These are phyloP conservation scores for Helleia helle DNA, from an alignment of 2,888 invertebrate species.

Conservation along the genomic window DNA sequence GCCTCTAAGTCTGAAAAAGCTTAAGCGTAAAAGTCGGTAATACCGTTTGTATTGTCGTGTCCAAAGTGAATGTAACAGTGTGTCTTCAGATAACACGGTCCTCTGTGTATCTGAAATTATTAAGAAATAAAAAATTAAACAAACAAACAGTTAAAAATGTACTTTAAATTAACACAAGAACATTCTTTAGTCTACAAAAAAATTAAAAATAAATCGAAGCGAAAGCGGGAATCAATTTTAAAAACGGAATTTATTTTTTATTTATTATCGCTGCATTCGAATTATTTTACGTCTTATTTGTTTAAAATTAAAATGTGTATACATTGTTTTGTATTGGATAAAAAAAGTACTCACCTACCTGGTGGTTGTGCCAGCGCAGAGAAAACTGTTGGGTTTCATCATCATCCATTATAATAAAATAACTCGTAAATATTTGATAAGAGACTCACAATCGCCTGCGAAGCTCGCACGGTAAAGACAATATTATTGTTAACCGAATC, in stretches of 20 bases:
- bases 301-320: slow-evolving; percentile 29
- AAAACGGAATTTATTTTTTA: not conserved
- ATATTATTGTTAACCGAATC: slow-evolving; percentile 73
- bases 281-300: not conserved
- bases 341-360: slow-evolving; percentile 74
- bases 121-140: slow-evolving; percentile 22
- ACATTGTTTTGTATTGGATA: slow-evolving; percentile 36
- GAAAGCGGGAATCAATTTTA: not conserved
- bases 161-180: slow-evolving; percentile 9
- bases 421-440: slow-evolving; percentile 19
- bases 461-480: slow-evolving; percentile 51
- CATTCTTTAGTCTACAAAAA: not conserved
- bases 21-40: slow-evolving; percentile 17
- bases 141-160: slow-evolving; percentile 13
- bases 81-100: slow-evolving; percentile 27
- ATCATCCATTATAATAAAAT: slow-evolving; percentile 64
- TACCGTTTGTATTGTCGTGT: slow-evolving; percentile 25
- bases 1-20: slow-evolving; percentile 7
- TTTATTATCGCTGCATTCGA: not conserved
- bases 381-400: slow-evolving; percentile 85
- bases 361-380: slow-evolving; percentile 89
- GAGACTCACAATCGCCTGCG: slow-evolving; percentile 35
- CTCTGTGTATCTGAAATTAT: slow-evolving; percentile 28
- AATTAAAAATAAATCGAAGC: not conserved
- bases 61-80: slow-evolving; percentile 22